Evolutionary conservation across 92 coral and sea anemone genomes (phyloP), one percentile per base, ranked within the genome.

Genomic region (Montipora capitata): DNA sequence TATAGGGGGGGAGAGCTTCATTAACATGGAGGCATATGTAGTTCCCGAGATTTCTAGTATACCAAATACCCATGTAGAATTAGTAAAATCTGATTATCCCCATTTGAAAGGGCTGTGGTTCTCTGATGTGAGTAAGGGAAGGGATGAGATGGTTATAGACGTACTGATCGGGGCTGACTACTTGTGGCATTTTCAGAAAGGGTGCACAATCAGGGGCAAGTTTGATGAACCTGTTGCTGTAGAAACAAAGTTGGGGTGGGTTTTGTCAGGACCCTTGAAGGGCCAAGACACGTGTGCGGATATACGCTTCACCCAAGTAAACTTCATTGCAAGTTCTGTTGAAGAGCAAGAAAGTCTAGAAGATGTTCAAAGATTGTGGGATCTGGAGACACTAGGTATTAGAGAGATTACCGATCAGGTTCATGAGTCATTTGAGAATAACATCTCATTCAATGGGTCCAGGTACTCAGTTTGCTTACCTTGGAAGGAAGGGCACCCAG

Each of bases 161-260:
- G 13, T 91, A 14, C 52, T 91, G 17, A 71, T 81, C 12, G 94
- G 92, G 0, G 83, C 92, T 14, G 91, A 86, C 74, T 87, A 85
- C 39, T 13, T 90, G 38, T 86, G 87, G 94, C 7, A 85, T 5
- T 82, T 82, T 41, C 88, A 79, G 67, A 87, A 18, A 64, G 85
- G 86, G 8, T 27, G 56, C 3, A 78, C 41, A 0, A 27, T 71
- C 56, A 27, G 85, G 71, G 85, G 74, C 45, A 72, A 44, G 39
- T 18, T 40, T 3, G 76, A 66, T 68, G 91, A 89, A 18, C 94
- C 91, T 4, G 91, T 85, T 7, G 96, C 93, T 0, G 59, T 89
- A 5, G 91, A 86, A n/a, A 90, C 89, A 3, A 39, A 4, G 8
- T 67, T 90, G n/a, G 96, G 96, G 8, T 90, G 92, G 94, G 92